Conservation (phyloP, 2,797 vertebrate genomes). For the Falco concolor region DNA sequence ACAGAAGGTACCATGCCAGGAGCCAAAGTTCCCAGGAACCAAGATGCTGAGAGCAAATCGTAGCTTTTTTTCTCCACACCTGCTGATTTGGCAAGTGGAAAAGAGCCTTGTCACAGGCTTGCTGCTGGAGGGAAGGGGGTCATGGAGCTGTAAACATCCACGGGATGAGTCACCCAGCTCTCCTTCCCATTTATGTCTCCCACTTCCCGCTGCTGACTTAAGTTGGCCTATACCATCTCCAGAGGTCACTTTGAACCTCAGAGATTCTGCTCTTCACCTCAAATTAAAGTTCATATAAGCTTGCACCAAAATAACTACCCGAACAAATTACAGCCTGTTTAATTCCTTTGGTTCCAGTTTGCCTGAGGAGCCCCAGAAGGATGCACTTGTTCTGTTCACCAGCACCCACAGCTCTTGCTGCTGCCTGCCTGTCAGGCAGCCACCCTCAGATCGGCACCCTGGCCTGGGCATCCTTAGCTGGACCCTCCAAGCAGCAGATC, state of each 20-base stretch:
- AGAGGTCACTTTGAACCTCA: conserved; percentile 1
- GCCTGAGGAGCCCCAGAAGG: neutral
- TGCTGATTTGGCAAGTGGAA: neutral
- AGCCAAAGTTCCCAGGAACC: neutral
- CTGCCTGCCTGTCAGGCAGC: neutral
- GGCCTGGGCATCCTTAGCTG: neutral
- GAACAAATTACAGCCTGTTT: neutral
- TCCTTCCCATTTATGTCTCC: neutral
- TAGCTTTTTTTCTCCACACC: neutral
- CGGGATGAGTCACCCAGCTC: neutral
- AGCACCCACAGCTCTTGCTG: neutral
- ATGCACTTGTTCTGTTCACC: neutral
- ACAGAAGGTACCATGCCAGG: neutral
- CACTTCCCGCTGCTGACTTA: neutral
- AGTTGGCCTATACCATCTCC: neutral
- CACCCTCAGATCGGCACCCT: neutral
- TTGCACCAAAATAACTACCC: neutral
- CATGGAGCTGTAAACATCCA: neutral
- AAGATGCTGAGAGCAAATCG: neutral
- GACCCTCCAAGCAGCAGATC: neutral
- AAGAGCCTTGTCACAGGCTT: neutral
- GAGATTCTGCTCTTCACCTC: neutral
- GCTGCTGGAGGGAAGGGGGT: neutral
- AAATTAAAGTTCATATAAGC: neutral
- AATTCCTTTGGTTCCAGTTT: neutral